Evolutionary conservation across 2,113 vertebrate species (phyloP).

Genomic region (Pteruthius melanotis): DNA sequence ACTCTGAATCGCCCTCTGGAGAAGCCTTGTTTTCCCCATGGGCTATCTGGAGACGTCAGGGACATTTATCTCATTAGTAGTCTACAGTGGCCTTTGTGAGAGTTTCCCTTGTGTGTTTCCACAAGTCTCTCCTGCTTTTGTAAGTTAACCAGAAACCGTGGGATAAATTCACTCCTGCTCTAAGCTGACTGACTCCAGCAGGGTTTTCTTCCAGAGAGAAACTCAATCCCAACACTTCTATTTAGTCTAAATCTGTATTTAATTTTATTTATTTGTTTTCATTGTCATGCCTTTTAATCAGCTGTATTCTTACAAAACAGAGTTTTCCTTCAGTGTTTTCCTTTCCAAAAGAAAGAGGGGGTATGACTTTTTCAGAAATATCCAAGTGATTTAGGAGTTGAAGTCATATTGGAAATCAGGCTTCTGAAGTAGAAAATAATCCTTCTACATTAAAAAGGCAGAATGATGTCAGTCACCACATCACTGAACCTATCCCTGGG

Average conservation of each 20-base stretch:
- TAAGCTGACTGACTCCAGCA: neutral
- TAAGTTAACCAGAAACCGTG: neutral
- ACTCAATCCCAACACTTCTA: neutral
- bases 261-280: conserved; percentile 24
- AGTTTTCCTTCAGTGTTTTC: neutral
- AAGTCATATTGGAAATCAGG: neutral
- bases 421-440: neutral
- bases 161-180: neutral
- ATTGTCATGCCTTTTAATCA: neutral
- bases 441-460: neutral
- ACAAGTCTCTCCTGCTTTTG: neutral
- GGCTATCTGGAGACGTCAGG: neutral
- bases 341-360: neutral
- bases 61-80: conserved; percentile 3
- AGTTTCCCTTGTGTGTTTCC: neutral
- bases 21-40: neutral
- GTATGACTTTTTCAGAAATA: neutral
- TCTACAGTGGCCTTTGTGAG: neutral
- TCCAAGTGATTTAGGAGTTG: neutral
- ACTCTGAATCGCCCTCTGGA: neutral
- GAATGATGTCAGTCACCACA: neutral
- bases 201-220: neutral
- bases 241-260: neutral
- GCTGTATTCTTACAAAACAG: neutral
- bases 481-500: neutral